Evolutionary conservation across 2,797 vertebrate genomes (phyloP).

Genomic region (Cyprinella venusta): DNA sequence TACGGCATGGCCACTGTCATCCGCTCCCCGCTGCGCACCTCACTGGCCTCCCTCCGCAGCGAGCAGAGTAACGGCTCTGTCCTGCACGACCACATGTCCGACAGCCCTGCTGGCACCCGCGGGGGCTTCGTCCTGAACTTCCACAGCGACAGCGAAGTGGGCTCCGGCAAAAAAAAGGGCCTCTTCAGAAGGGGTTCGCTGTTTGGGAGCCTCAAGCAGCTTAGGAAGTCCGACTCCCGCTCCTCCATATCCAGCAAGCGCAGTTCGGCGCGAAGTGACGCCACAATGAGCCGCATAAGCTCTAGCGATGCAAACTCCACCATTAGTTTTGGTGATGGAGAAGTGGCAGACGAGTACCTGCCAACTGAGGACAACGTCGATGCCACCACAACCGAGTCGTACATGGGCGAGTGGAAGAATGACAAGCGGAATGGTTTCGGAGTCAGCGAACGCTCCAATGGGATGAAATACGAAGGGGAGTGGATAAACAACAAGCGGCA

Average conservation of each 20-base stretch:
- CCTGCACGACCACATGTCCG: slow-evolving; percentile 83
- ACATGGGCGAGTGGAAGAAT: slow-evolving; percentile 96
- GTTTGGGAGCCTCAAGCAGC: slow-evolving; percentile 89
- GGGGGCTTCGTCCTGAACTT: slow-evolving; percentile 96
- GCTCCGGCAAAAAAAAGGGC: slow-evolving; percentile 86
- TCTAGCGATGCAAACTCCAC: slow-evolving; percentile 96
- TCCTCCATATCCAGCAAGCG: slow-evolving; percentile 96
- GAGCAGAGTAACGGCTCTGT: slow-evolving; percentile 93
- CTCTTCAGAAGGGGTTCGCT: slow-evolving; percentile 92
- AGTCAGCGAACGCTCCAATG: slow-evolving; percentile 92
- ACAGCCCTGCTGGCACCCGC: slow-evolving; percentile 88
- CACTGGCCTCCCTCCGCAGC: slow-evolving; percentile 89
- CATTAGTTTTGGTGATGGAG: slow-evolving; percentile 91
- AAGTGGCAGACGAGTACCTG: slow-evolving; percentile 82
- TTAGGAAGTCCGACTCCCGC: slow-evolving; percentile 92
- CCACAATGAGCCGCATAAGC: slow-evolving; percentile 92
- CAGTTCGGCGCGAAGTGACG: slow-evolving; percentile 92
- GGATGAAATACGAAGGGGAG: slow-evolving; percentile 96
- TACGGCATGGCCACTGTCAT: slow-evolving; percentile 96
- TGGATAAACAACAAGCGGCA: slow-evolving; percentile 95
- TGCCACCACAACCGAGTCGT: slow-evolving; percentile 93
- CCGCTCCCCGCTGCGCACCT: slow-evolving; percentile 91
- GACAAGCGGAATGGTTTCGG: slow-evolving; percentile 94
- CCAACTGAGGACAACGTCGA: slow-evolving; percentile 91
- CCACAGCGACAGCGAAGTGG: slow-evolving; percentile 85